These are phyloP conservation scores for Andrena fulva DNA, from an alignment of 2,888 invertebrate species.

Conservation along the genomic window DNA sequence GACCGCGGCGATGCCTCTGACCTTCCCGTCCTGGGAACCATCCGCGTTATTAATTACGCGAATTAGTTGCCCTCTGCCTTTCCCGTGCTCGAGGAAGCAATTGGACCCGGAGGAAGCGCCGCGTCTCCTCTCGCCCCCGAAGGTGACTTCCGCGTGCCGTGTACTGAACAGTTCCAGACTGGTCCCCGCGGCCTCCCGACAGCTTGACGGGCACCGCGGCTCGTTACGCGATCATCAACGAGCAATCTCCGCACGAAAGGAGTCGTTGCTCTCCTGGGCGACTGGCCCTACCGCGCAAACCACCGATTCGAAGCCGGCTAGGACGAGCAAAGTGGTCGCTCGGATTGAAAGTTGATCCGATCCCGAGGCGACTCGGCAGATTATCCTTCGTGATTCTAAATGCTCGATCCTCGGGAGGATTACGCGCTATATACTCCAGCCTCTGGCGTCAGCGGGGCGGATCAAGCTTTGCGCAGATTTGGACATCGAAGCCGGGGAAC, in stretches of 20 bases:
- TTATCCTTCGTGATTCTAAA: too few species aligned
- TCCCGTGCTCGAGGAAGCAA: slow-evolving; percentile 8
- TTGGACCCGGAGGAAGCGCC: slow-evolving; percentile 31
- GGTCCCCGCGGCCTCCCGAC: slow-evolving; percentile 44
- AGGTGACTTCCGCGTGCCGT: slow-evolving; percentile 69
- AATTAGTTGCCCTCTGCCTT: slow-evolving; percentile 49
- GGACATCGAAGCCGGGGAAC: too few species aligned
- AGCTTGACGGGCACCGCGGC: slow-evolving; percentile 62
- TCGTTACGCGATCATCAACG: slow-evolving; percentile 71
- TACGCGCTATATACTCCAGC: too few species aligned
- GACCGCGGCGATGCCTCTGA: slow-evolving; percentile 35
- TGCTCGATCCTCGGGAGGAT: too few species aligned
- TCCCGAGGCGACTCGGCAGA: neutral
- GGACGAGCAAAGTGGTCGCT: neutral
- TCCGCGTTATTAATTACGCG: slow-evolving; percentile 71
- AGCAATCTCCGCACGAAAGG: slow-evolving; percentile 56
- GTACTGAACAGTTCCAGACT: slow-evolving; percentile 49
- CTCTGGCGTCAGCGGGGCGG: too few species aligned
- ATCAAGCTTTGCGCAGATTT: too few species aligned
- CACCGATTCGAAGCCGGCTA: neutral
- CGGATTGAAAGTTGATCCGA: slow-evolving; percentile 1
- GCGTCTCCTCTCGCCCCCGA: slow-evolving; percentile 33
- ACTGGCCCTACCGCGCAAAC: slow-evolving; percentile 12
- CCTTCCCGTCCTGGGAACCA: slow-evolving; percentile 57
- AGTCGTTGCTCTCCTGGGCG: slow-evolving; percentile 30